Percentiles rank a stretch among this genome's conserved stretches.
Evolutionary conservation across 2,888 invertebrate species (phyloP).

Genomic region (Lucinisca nassula): DNA sequence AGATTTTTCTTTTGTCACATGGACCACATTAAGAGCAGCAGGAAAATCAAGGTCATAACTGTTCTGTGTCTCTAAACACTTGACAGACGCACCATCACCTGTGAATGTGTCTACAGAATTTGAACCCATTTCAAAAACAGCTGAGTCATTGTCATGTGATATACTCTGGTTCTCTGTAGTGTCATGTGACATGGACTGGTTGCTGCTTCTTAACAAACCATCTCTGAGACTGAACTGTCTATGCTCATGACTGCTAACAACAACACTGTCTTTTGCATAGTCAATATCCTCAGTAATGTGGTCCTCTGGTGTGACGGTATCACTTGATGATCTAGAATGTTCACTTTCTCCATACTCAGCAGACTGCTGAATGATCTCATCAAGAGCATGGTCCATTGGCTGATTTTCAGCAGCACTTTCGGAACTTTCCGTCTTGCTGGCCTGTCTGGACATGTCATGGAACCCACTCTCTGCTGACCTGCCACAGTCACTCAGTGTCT

Average conservation of each 20-base stretch:
- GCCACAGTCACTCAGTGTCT: conserved; percentile 73
- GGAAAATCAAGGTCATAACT: conserved; percentile 4
- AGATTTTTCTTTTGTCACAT: not conserved
- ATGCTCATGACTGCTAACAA: not conserved
- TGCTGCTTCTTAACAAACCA: not conserved
- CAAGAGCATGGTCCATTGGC: conserved; percentile 56
- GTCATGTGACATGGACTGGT: not conserved
- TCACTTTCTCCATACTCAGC: conserved; percentile 56
- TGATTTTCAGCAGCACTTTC: conserved; percentile 74
- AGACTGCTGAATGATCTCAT: conserved; percentile 57
- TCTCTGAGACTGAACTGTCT: not conserved
- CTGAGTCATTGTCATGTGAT: conserved; percentile 43
- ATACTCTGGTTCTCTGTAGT: not conserved
- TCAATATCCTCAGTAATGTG: conserved; percentile 19
- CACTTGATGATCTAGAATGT: conserved; percentile 62
- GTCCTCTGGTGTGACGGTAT: conserved; percentile 65
- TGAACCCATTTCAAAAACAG: conserved; percentile 3
- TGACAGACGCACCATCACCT: not conserved
- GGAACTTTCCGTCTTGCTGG: conserved; percentile 83
- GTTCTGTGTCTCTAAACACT: not conserved
- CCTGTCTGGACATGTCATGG: conserved; percentile 83
- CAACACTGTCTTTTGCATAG: not conserved
- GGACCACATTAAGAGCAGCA: not conserved
- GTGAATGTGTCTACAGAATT: not conserved
- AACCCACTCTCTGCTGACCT: conserved; percentile 78